Conservation (phyloP, 2,888 invertebrate species). For the Rhagonycha lutea region DNA sequence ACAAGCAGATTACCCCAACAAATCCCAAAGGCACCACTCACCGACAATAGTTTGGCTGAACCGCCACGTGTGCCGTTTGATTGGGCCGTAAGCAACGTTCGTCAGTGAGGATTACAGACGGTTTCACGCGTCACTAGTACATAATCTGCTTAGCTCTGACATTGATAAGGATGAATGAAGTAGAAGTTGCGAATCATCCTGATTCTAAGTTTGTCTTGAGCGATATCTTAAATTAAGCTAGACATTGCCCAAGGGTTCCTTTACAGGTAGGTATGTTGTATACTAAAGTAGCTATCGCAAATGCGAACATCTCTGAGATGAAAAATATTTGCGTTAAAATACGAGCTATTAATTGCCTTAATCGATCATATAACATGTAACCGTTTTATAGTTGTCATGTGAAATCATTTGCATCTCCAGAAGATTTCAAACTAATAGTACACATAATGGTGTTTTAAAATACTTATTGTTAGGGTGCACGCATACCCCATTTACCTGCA, state of each 20-base stretch:
- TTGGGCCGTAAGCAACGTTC: slow-evolving; percentile 55
- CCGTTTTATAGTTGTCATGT: slow-evolving; percentile 7
- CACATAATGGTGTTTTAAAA: slow-evolving; percentile 42
- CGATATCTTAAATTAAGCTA: slow-evolving; percentile 29
- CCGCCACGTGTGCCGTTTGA: slow-evolving; percentile 54
- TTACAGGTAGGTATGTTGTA: slow-evolving; percentile 8
- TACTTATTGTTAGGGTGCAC: slow-evolving; percentile 49
- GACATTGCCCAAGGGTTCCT: slow-evolving; percentile 26
- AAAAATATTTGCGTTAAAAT: background rate
- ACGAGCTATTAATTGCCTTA: slow-evolving; percentile 2
- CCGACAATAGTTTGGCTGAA: slow-evolving; percentile 39
- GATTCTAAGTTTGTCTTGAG: slow-evolving; percentile 22
- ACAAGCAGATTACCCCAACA: slow-evolving; percentile 47
- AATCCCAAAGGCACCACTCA: slow-evolving; percentile 47
- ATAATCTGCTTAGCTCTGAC: slow-evolving; percentile 64
- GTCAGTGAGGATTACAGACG: slow-evolving; percentile 56
- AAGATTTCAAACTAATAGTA: slow-evolving; percentile 19
- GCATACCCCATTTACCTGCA: slow-evolving; percentile 47
- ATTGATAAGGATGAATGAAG: slow-evolving; percentile 64
- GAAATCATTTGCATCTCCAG: slow-evolving; percentile 22
- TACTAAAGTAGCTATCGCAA: slow-evolving; percentile 1
- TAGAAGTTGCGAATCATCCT: slow-evolving; percentile 49
- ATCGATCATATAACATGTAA: slow-evolving; percentile 8
- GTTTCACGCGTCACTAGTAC: slow-evolving; percentile 59
- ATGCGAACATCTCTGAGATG: background rate